These are phyloP conservation scores for Deroptyus accipitrinus DNA, from an alignment of 2,113 vertebrate species.

Conservation along the genomic window DNA sequence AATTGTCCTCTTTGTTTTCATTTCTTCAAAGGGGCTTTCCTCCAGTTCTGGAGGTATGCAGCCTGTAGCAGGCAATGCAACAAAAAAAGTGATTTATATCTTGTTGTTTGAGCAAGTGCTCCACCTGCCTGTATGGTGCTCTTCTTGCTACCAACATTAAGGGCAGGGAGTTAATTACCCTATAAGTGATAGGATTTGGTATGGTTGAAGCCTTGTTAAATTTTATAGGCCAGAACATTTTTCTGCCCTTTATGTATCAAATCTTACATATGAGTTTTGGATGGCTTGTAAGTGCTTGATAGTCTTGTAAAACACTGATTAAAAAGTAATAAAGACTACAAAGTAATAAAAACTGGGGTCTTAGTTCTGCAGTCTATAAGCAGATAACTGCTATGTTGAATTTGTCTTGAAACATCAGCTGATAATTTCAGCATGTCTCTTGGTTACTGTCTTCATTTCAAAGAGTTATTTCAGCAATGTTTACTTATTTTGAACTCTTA, in stretches of 20 bases:
- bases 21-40: neutral
- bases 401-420: neutral
- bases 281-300: neutral
- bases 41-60: neutral
- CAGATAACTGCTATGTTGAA: neutral
- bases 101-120: neutral
- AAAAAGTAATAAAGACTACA: neutral
- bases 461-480: neutral
- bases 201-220: neutral
- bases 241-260: neutral
- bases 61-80: neutral
- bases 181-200: neutral
- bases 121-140: slow-evolving; percentile 1
- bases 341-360: neutral
- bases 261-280: neutral
- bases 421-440: neutral
- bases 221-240: neutral
- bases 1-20: neutral
- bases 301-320: neutral
- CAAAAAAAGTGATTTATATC: neutral
- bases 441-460: neutral
- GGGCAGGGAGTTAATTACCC: neutral
- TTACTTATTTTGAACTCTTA: neutral
- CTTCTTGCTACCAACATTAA: neutral
- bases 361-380: neutral